These are phyloP conservation scores for Oreocharis arfaki DNA, from an alignment of 2,113 vertebrate genomes.

Conservation along the genomic window DNA sequence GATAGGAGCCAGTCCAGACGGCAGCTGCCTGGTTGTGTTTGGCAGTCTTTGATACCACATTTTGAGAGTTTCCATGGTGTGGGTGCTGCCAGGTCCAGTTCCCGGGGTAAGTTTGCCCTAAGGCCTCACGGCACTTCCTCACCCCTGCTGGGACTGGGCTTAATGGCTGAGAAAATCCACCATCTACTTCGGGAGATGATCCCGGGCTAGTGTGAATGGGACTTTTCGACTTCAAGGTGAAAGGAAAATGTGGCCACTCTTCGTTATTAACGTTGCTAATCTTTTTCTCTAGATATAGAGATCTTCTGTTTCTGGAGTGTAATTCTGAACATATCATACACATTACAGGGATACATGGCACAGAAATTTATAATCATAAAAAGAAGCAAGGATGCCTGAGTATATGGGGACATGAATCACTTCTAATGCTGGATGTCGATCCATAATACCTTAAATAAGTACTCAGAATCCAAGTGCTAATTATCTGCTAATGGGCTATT, in stretches of 20 bases:
- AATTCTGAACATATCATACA: not conserved
- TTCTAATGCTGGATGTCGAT: not conserved
- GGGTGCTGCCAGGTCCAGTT: not conserved
- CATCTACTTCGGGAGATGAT: not conserved
- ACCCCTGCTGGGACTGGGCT: not conserved
- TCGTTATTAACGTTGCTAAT: not conserved
- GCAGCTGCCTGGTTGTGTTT: not conserved
- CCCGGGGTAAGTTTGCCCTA: not conserved
- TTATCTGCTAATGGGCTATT: conserved; percentile 42
- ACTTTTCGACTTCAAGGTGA: not conserved
- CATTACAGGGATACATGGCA: not conserved
- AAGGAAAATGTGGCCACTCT: not conserved
- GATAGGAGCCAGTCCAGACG: not conserved
- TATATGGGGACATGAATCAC: not conserved
- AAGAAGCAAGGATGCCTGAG: not conserved
- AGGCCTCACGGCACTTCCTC: not conserved
- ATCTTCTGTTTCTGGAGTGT: not conserved
- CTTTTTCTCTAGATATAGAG: not conserved
- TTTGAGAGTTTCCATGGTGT: not conserved
- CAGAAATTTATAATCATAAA: not conserved
- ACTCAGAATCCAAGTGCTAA: conserved; percentile 20
- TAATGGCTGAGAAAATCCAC: not conserved
- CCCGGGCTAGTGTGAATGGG: not conserved
- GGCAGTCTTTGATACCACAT: not conserved
- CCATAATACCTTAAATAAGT: conserved; percentile 32